Base-by-base conservation (phyloP, 2,113 vertebrate genomes). In the Hypanus sabinus region DNA sequence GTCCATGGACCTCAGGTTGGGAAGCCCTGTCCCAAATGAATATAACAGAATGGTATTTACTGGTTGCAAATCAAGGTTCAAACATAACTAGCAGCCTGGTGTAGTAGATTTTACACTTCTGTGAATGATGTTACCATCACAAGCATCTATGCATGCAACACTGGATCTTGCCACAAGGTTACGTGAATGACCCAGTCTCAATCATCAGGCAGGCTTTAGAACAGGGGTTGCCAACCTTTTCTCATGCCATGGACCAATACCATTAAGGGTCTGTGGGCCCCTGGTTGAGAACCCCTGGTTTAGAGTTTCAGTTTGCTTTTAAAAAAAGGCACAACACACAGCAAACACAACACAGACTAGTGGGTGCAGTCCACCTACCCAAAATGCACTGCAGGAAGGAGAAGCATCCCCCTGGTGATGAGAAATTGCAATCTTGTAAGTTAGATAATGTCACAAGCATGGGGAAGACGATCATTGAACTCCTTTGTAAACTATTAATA, bases 341-440 rank as follows among this genome's bases (percentile, higher is more conserved):
- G 68, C 65, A 38, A 71, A 93, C 60, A 65, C 91, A 93, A 55
- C 91, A 93, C 91, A 93, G 68, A 55, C 91, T 16, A 9, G 30
- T 90, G 60, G 14, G 85, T 27, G 60, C 9, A 4, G 91, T 73
- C 38, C 73, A 93, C 91, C 22, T 93, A 93, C 91, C 91, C 91
- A 93, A 16, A 93, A 93, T 38, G 91, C 91, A 73, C 91, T 93
- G 91, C 91, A 93, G 91, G 91, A 93, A 73, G 91, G 91, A 93
- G 91, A 93, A 27, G 68, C 91, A 46, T 73, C 91, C 91, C 91
- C 91, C 91, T 93, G 91, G 91, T 27, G 91, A 38, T 46, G 22
- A 93, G 38, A 55, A 93, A 93, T 73, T 73, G 91, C 38, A 73
- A 92, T 22, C n/a, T 71, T 70, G 70, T 20, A 46, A 93, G 68